These are phyloP conservation scores for Vanessa tameamea DNA, from an alignment of 1,140 invertebrate genomes.

Conservation along the genomic window DNA sequence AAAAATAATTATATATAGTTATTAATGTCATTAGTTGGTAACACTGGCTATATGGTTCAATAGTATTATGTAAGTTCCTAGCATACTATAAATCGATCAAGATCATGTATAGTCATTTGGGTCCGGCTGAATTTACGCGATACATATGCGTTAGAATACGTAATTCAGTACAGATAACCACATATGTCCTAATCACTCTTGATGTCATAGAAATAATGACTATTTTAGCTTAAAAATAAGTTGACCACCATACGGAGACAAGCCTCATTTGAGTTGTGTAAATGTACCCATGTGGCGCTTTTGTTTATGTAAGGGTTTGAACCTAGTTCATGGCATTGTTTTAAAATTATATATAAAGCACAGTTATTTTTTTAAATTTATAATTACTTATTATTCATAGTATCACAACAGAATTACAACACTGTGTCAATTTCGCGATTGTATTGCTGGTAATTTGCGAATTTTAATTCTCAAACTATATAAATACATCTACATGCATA, in stretches of 20 bases:
- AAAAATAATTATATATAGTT: too few species aligned
- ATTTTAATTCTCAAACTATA: too few species aligned
- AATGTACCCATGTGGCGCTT: conserved; percentile 18
- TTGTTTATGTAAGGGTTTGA: conserved; percentile 4
- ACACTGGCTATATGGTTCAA: background rate
- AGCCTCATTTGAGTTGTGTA: conserved; percentile 23
- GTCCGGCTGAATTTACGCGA: conserved; percentile 18
- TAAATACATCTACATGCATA: too few species aligned
- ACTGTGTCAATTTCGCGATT: too few species aligned
- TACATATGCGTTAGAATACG: conserved; percentile 18
- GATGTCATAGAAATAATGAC: background rate
- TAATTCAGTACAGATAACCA: conserved; percentile 2
- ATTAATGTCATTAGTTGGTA: background rate
- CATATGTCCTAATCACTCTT: background rate
- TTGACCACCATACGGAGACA: background rate
- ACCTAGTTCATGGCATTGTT: background rate
- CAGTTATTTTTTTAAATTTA: background rate
- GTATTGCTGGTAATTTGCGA: too few species aligned
- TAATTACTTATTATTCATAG: too few species aligned
- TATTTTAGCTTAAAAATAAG: background rate
- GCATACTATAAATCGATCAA: conserved; percentile 18
- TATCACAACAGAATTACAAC: too few species aligned
- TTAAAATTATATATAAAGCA: background rate
- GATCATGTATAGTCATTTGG: conserved; percentile 21
- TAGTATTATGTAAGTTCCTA: background rate